Evolutionary conservation across 2,113 vertebrate species (phyloP).

Genomic region (Phyllostomus hastatus): DNA sequence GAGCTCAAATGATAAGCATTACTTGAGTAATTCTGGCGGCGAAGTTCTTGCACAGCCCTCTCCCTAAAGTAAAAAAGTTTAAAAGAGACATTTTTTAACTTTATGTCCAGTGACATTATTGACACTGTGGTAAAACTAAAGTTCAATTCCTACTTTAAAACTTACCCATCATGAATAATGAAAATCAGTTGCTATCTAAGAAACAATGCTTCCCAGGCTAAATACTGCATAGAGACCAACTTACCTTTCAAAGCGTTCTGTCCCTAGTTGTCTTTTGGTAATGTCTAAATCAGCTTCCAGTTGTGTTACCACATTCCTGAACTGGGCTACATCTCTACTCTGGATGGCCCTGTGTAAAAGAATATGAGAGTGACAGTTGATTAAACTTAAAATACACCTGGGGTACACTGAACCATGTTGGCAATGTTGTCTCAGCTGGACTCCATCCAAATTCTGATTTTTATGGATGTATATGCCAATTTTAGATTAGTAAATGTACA

Average conservation of each 20-base stretch:
- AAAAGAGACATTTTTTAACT: not conserved
- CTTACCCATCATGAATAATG: not conserved
- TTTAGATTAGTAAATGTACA: not conserved
- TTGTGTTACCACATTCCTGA: constrained; percentile 81
- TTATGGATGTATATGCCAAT: not conserved
- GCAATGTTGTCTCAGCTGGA: not conserved
- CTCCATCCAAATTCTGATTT: not conserved
- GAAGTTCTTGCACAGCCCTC: constrained; percentile 79
- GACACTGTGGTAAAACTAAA: not conserved
- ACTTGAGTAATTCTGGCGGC: constrained; percentile 70
- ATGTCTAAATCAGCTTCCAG: constrained; percentile 83
- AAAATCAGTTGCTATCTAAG: constrained; percentile 11
- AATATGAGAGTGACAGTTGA: constrained; percentile 17
- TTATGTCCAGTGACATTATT: not conserved
- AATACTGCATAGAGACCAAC: constrained; percentile 33
- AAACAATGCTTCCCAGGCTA: constrained; percentile 23
- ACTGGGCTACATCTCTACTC: constrained; percentile 81
- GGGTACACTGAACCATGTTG: constrained; percentile 31
- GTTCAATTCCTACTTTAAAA: not conserved
- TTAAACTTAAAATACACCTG: constrained; percentile 8
- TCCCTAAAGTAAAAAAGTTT: constrained; percentile 73
- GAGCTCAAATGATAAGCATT: constrained; percentile 72
- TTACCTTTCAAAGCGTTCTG: constrained; percentile 85
- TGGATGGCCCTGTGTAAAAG: constrained; percentile 75
- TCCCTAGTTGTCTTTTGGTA: constrained; percentile 84